phyloP scores from a whole-genome alignment of 2,888 invertebrate species.

The Lochmaea crataegi region DNA sequence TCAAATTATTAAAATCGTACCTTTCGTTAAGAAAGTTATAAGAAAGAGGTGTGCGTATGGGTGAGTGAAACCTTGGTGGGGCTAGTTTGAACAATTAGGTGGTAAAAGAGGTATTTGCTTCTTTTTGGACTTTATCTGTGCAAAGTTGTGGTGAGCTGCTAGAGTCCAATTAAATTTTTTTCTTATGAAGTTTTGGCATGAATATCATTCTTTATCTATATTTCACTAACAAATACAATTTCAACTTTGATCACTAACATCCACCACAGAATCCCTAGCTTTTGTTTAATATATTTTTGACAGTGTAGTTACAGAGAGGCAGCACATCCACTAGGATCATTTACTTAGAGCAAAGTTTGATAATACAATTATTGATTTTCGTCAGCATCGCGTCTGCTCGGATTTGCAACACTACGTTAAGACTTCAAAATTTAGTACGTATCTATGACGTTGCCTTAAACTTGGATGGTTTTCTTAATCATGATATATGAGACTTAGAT shows the following conservation, averaged over 20 bases:
- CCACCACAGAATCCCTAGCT: neutral
- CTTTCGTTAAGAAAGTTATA: too few species aligned
- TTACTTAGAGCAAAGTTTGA: constrained; percentile 26
- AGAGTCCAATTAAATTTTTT: too few species aligned
- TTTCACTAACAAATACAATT: too few species aligned
- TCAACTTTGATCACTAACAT: neutral
- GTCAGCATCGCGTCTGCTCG: constrained; percentile 16
- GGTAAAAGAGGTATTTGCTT: too few species aligned
- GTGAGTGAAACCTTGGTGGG: too few species aligned
- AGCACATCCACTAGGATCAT: constrained; percentile 5
- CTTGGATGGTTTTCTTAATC: neutral
- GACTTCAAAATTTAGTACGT: neutral
- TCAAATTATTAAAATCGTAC: too few species aligned
- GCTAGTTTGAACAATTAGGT: too few species aligned
- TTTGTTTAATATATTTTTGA: neutral
- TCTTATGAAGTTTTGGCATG: too few species aligned
- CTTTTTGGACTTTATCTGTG: too few species aligned
- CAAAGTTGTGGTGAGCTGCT: too few species aligned
- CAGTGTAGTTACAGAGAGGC: neutral
- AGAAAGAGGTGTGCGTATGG: too few species aligned
- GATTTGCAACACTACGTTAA: constrained; percentile 18
- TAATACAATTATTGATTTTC: constrained; percentile 31
- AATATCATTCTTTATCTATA: too few species aligned
- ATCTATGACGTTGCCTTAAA: neutral
- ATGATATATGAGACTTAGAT: neutral